phyloP scores from a whole-genome alignment of 2,113 vertebrate species.

The Zosterops borbonicus region DNA sequence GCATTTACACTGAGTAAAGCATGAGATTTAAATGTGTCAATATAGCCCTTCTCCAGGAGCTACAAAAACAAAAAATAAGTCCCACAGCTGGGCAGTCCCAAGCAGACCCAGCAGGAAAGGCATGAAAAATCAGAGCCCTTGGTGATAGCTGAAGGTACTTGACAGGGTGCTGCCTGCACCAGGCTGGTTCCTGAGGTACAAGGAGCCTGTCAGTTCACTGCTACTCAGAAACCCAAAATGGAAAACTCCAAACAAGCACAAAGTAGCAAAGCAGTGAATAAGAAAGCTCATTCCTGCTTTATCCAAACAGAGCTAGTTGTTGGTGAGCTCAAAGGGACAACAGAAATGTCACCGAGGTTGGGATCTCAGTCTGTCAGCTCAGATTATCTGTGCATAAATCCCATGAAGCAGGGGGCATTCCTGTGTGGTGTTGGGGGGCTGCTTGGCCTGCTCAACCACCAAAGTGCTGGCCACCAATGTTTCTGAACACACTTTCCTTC shows the following conservation, averaged over 20 bases:
- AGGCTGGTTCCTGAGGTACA: background rate
- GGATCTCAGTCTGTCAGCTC: background rate
- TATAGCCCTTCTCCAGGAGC: background rate
- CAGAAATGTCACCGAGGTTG: fast-evolving
- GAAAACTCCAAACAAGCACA: background rate
- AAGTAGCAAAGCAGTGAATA: background rate
- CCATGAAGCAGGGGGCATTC: background rate
- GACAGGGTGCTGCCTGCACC: background rate
- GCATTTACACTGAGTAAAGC: background rate
- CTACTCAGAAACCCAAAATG: background rate
- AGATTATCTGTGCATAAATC: background rate
- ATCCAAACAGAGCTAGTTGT: background rate
- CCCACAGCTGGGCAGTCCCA: background rate
- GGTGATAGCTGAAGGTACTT: background rate
- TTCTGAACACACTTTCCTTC: background rate
- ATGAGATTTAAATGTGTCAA: background rate
- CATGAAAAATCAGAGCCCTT: fast-evolving
- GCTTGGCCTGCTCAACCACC: background rate
- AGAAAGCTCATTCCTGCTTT: background rate
- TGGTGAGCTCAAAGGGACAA: background rate
- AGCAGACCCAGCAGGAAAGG: background rate
- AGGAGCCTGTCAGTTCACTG: background rate
- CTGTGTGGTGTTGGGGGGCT: background rate
- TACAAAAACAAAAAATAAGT: background rate
- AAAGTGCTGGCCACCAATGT: background rate